phyloP scores from a whole-genome alignment of 2,797 vertebrate genomes.

The Rhynchonycteris naso region DNA sequence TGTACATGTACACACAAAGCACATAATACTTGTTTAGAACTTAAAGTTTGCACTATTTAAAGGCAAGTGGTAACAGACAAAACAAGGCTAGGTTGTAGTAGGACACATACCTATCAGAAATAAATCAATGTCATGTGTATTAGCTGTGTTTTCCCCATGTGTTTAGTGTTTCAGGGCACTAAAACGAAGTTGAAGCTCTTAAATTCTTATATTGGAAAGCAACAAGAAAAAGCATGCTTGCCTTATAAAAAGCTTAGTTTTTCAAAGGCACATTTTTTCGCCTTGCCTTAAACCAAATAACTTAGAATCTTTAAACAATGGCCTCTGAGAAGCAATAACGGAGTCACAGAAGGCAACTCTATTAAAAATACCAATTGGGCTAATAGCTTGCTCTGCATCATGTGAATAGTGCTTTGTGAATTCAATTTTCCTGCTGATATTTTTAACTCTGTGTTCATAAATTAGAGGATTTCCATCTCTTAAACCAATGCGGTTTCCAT shows the following conservation, averaged over 20 bases:
- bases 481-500: constrained; percentile 14
- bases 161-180: neutral
- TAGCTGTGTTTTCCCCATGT: neutral
- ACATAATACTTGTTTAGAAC: neutral
- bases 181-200: neutral
- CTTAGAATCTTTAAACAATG: constrained; percentile 9
- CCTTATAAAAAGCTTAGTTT: neutral
- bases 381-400: constrained; percentile 38
- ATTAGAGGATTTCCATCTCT: constrained; percentile 39
- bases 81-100: neutral
- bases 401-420: constrained; percentile 33
- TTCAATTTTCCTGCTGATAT: constrained; percentile 48
- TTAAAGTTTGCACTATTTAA: constrained; percentile 5
- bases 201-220: neutral
- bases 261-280: neutral
- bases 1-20: neutral
- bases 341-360: constrained; percentile 49
- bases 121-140: neutral
- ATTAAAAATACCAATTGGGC: constrained; percentile 30
- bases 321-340: constrained; percentile 30
- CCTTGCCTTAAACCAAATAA: constrained; percentile 14
- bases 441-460: constrained; percentile 49
- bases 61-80: neutral
- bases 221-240: neutral
- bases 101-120: neutral